These are phyloP conservation scores for Cyanistes caeruleus DNA, from an alignment of 2,113 vertebrate species.

Conservation along the genomic window DNA sequence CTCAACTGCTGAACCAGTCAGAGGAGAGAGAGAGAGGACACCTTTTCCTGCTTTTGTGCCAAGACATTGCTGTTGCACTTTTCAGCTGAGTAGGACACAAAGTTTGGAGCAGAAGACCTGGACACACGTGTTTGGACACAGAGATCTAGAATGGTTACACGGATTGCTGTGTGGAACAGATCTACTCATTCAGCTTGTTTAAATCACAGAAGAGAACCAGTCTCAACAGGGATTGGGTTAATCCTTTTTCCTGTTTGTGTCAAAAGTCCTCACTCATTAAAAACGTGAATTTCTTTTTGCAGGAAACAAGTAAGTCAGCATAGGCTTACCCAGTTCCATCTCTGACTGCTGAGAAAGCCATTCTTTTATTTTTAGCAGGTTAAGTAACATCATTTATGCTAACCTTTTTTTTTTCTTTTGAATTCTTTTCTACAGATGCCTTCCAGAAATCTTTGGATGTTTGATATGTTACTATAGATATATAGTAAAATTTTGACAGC, in stretches of 20 bases:
- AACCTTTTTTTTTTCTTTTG: constrained; percentile 53
- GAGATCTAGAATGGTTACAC: background rate
- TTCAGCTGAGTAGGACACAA: background rate
- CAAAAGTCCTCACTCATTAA: background rate
- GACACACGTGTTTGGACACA: accelerated
- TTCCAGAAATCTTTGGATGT: constrained; percentile 67
- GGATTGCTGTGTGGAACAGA: background rate
- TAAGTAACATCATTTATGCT: constrained; percentile 46
- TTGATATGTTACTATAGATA: constrained; percentile 66
- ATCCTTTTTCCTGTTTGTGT: background rate
- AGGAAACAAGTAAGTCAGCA: background rate
- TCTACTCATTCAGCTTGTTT: background rate
- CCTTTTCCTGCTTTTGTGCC: background rate
- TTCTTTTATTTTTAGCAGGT: constrained; percentile 45
- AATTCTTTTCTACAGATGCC: constrained; percentile 59
- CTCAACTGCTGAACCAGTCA: background rate
- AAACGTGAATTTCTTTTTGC: background rate
- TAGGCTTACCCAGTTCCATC: background rate
- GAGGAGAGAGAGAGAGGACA: background rate
- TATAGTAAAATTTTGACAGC: constrained; percentile 68
- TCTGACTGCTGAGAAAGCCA: background rate
- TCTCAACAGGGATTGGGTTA: background rate
- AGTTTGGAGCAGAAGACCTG: background rate
- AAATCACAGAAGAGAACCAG: background rate
- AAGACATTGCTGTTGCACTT: background rate